A percentile compares a stretch with the other conserved stretches of the same genome.
Evolutionary conservation across 2,888 invertebrate genomes (phyloP).

Genomic region (Linyphia triangularis): DNA sequence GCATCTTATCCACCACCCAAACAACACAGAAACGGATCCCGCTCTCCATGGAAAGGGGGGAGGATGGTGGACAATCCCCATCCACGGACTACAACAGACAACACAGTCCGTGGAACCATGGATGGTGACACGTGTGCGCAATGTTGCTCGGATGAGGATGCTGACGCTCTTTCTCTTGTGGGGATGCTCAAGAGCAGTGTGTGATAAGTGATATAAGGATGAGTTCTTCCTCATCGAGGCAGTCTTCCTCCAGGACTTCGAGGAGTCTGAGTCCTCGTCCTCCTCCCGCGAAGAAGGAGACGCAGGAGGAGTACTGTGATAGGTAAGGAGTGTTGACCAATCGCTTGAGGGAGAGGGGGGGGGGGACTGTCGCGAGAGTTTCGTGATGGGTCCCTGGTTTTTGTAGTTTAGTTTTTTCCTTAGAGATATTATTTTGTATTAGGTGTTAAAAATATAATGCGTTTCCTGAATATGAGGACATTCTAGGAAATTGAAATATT

Average conservation of each 20-base stretch:
- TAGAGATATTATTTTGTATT: not conserved
- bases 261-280: slow-evolving; percentile 61
- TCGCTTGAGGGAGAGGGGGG: slow-evolving; percentile 4
- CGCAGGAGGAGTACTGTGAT: slow-evolving; percentile 66
- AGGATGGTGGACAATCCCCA: no score
- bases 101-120: not conserved
- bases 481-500: not conserved
- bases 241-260: slow-evolving; percentile 43
- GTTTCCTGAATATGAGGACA: not conserved
- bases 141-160: not conserved
- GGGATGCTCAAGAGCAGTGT: not conserved
- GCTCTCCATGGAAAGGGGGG: not conserved
- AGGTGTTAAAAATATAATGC: no score
- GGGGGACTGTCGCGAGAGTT: not conserved
- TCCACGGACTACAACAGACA: no score
- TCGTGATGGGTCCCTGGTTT: not conserved
- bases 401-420: not conserved
- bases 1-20: slow-evolving; percentile 4
- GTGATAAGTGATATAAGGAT: not conserved
- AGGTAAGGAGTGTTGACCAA: slow-evolving; percentile 51
- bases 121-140: not conserved
- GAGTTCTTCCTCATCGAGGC: slow-evolving; percentile 52
- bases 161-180: not conserved
- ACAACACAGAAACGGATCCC: slow-evolving; percentile 1
- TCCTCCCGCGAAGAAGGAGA: slow-evolving; percentile 42